Evolutionary conservation across 2,113 vertebrate species (phyloP).

Genomic region (Chloebia gouldiae): DNA sequence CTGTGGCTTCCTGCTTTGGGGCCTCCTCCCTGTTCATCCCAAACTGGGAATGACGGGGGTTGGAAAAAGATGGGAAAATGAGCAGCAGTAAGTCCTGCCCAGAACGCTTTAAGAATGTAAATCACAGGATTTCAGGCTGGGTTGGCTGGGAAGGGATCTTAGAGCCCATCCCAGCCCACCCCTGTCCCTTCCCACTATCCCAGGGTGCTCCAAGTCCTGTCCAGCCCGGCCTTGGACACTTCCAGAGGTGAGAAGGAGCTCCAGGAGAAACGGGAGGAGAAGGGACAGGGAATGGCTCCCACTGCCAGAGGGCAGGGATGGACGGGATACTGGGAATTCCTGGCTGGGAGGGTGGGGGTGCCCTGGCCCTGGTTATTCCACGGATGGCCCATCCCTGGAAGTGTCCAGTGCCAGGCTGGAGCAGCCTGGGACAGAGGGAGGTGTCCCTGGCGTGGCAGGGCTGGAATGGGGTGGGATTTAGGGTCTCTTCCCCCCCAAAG

Average conservation of each 20-base stretch:
- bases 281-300: background rate
- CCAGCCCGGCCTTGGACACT: background rate
- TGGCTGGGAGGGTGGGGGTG: background rate
- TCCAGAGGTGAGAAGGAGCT: background rate
- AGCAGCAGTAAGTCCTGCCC: background rate
- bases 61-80: accelerated
- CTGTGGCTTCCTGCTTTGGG: accelerated
- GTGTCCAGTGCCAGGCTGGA: background rate
- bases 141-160: too few species aligned
- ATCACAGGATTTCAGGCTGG: background rate
- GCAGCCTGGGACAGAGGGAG: background rate
- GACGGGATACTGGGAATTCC: background rate
- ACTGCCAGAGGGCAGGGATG: background rate
- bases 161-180: background rate
- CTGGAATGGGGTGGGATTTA: background rate
- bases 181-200: background rate
- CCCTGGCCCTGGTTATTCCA: background rate
- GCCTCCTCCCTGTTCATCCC: background rate
- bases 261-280: background rate
- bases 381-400: background rate
- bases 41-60: accelerated
- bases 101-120: background rate
- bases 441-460: background rate
- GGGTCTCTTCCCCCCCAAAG: too few species aligned
- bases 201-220: background rate